Percentiles rank a stretch among this genome's conserved stretches.
phyloP scores from a whole-genome alignment of 2,797 vertebrate genomes.

The Botia kubotai region DNA sequence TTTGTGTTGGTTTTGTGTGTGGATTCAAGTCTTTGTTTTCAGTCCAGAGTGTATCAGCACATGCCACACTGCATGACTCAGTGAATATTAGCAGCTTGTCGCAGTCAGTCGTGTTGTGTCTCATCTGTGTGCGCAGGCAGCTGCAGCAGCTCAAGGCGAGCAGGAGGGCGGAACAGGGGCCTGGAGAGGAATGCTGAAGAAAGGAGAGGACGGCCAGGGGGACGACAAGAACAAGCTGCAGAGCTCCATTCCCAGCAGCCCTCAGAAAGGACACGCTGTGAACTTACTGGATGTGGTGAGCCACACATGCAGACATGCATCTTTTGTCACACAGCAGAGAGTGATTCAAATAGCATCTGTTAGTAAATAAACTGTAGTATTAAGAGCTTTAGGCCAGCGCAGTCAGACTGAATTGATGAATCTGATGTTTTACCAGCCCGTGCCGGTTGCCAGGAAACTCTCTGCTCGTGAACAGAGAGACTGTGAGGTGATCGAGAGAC shows the following conservation, averaged over 20 bases:
- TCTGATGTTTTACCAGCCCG: conserved; percentile 79
- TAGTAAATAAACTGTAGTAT: neutral
- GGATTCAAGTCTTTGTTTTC: neutral
- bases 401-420: neutral
- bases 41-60: neutral
- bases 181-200: conserved; percentile 96
- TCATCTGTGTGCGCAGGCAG: conserved; percentile 54
- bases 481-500: conserved; percentile 96
- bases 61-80: neutral
- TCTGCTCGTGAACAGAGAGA: conserved; percentile 96
- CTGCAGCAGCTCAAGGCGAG: conserved; percentile 72
- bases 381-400: neutral
- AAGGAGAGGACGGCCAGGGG: conserved; percentile 82
- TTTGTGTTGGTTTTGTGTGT: neutral
- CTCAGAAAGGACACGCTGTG: conserved; percentile 90
- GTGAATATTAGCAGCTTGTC: neutral
- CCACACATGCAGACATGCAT: neutral
- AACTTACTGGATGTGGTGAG: conserved; percentile 97
- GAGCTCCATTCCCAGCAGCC: conserved; percentile 77
- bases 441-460: conserved; percentile 94
- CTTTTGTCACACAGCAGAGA: neutral
- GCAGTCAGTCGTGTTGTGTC: neutral
- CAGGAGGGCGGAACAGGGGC: conserved; percentile 86
- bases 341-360: neutral
- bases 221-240: conserved; percentile 80